Base-by-base conservation (phyloP, 2,113 vertebrate genomes). In the Orientallactaga bullata region DNA sequence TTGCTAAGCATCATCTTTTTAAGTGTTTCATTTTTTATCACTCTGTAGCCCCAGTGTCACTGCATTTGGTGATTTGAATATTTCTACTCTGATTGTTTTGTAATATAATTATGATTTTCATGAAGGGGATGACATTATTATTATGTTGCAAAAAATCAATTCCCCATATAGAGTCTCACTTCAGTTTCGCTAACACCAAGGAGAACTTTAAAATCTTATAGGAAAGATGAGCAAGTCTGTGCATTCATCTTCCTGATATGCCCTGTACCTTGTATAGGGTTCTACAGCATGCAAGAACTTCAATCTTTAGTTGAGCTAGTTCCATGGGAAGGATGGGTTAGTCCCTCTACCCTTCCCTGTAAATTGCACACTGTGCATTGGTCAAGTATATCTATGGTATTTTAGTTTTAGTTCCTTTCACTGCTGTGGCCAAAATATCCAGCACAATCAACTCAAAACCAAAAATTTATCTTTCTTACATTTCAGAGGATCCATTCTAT, bases 81-180 rank as follows among this genome's bases (percentile, higher is more conserved):
- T 77, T 81, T 94, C 60, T 95, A 7, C 20, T 89, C 42, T 93
- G 58, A 84, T 73, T 92, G 55, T 1, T 61, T 94, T 85, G 16
- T 65, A 76, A 42, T 65, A 66, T 58, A 85, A 16, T 84, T 58
- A 37, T 6, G 55, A 73, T 77, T 3, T 35, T 32, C 13, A 42
- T 60, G 17, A 94, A 66, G 3, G 15, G 21, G 13, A 24, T 1
- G 72, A 3, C 15, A 72, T 89, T 87, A 20, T 88, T 84, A 87
- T 85, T n/a, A 63, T 55, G 7, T 79, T 71, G 89, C 1, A 58
- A 66, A 7, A 90, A 0, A 91, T 17, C 2, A 76, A 84, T 32
- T 61, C 28, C 13, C 1, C 3, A 2, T 81, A 28, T 39, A 37
- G 72, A 16, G 3, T 4, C 73, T 13, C 8, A 73, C 65, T 96